Percentiles rank a stretch among this genome's conserved stretches.
These are phyloP conservation scores for Gasteruption jaculator DNA, from an alignment of 2,888 invertebrate genomes.

Conservation along the genomic window DNA sequence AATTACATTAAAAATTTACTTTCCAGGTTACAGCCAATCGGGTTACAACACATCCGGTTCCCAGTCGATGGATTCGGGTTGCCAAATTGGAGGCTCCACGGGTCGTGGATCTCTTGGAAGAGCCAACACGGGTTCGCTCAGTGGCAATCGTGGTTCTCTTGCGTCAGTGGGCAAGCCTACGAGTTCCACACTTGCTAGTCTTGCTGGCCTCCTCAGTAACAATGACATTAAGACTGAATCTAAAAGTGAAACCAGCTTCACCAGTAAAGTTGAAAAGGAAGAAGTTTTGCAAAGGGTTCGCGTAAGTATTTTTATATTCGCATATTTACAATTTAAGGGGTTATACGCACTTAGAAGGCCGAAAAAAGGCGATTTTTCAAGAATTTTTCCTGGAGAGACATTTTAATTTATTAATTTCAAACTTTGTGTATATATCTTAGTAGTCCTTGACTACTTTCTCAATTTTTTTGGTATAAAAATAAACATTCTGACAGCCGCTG, in stretches of 20 bases:
- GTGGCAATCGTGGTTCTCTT: slow-evolving; percentile 76
- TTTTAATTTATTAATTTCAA: slow-evolving; percentile 5
- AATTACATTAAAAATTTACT: slow-evolving; percentile 4
- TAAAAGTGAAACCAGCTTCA: slow-evolving; percentile 47
- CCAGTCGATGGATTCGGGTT: slow-evolving; percentile 56
- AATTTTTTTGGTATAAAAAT: too few species aligned
- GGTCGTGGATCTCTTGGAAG: slow-evolving; percentile 55
- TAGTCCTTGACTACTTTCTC: too few species aligned
- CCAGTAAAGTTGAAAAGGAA: slow-evolving; percentile 50
- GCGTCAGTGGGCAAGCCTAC: slow-evolving; percentile 86
- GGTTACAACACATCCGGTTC: slow-evolving; percentile 57
- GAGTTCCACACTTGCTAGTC: slow-evolving; percentile 76
- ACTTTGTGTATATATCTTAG: too few species aligned
- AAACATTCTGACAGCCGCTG: too few species aligned
- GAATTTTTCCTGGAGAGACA: too few species aligned
- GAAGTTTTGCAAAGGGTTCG: slow-evolving; percentile 57
- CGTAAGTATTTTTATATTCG: slow-evolving; percentile 43
- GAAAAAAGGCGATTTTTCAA: too few species aligned
- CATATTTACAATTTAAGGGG: too few species aligned
- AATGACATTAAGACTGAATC: slow-evolving; percentile 55
- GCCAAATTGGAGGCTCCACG: slow-evolving; percentile 59
- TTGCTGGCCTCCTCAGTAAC: slow-evolving; percentile 72
- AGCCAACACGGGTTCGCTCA: slow-evolving; percentile 51
- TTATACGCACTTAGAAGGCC: too few species aligned
- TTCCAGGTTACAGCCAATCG: slow-evolving; percentile 47